phyloP scores from a whole-genome alignment of 2,888 invertebrate genomes.

The Neoascia interrupta region DNA sequence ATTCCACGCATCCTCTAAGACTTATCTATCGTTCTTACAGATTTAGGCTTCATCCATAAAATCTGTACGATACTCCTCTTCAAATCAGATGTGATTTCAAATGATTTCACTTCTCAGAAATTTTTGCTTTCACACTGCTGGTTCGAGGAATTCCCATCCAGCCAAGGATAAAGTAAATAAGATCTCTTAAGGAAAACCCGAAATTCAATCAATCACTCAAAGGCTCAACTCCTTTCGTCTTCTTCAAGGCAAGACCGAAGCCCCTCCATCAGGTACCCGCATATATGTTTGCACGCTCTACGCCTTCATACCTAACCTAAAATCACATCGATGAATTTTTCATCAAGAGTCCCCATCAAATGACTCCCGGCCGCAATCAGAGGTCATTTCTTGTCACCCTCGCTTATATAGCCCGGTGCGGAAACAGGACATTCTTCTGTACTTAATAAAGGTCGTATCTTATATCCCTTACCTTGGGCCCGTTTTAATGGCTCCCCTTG shows the following conservation, averaged over 20 bases:
- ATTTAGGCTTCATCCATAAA: too few species aligned
- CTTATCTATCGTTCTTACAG: too few species aligned
- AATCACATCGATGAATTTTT: constrained; percentile 54
- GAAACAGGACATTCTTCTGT: constrained; percentile 25
- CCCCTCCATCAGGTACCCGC: too few species aligned
- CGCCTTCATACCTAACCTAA: neutral
- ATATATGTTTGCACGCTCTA: too few species aligned
- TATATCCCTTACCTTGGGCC: constrained; percentile 25
- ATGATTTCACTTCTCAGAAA: too few species aligned
- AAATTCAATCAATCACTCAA: constrained; percentile 37
- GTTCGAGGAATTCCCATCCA: neutral
- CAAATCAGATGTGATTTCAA: too few species aligned
- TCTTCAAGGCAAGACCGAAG: too few species aligned
- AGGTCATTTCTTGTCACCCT: constrained; percentile 43
- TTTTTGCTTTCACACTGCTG: too few species aligned
- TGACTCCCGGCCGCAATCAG: constrained; percentile 46
- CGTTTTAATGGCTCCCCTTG: constrained; percentile 28
- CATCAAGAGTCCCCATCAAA: constrained; percentile 37
- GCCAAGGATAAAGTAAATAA: neutral
- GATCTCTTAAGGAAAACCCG: neutral
- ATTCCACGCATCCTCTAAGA: too few species aligned
- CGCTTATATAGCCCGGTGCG: neutral
- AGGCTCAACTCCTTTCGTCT: neutral
- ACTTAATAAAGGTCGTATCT: constrained; percentile 13
- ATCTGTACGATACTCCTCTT: too few species aligned